Evolutionary conservation across 2,888 invertebrate genomes (phyloP).

Genomic region (Clunio marinus): DNA sequence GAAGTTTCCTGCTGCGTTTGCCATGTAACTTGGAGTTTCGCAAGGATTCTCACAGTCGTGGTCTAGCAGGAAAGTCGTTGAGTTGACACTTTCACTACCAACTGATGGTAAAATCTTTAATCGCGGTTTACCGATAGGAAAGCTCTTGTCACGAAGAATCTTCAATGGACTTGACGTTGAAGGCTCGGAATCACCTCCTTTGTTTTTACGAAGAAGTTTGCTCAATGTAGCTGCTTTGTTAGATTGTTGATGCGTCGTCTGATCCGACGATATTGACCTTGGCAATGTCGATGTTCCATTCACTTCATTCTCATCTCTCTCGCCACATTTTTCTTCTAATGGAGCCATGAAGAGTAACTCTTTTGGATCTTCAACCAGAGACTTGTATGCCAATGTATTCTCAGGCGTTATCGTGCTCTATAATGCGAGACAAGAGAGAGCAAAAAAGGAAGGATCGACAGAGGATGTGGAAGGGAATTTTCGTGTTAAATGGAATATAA

Average conservation of each 20-base stretch:
- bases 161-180: constrained; percentile 41
- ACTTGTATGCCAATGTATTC: constrained; percentile 88
- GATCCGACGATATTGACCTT: constrained; percentile 43
- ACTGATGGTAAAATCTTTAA: constrained; percentile 39
- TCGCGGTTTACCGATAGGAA: constrained; percentile 41
- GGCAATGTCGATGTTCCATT: constrained; percentile 48
- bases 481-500: constrained; percentile 16
- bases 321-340: too few species aligned
- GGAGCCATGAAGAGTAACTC: constrained; percentile 16
- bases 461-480: constrained; percentile 2
- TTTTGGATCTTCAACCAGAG: constrained; percentile 69
- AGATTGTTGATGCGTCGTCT: constrained; percentile 40
- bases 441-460: constrained; percentile 41
- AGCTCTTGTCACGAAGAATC: constrained; percentile 42
- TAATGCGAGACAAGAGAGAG: constrained; percentile 42
- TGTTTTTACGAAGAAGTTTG: constrained; percentile 48
- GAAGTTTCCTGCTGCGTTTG: constrained; percentile 21
- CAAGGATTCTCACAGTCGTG: constrained; percentile 33
- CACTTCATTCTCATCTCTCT: constrained; percentile 44
- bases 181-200: constrained; percentile 34
- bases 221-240: constrained; percentile 30
- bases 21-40: constrained; percentile 25
- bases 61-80: constrained; percentile 31
- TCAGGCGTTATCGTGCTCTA: constrained; percentile 82
- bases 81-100: constrained; percentile 34